Percentiles rank a stretch among this genome's conserved stretches.
These are phyloP conservation scores for Enteromius unitaeniatus DNA, from an alignment of 2,797 vertebrate genomes.

Conservation along the genomic window DNA sequence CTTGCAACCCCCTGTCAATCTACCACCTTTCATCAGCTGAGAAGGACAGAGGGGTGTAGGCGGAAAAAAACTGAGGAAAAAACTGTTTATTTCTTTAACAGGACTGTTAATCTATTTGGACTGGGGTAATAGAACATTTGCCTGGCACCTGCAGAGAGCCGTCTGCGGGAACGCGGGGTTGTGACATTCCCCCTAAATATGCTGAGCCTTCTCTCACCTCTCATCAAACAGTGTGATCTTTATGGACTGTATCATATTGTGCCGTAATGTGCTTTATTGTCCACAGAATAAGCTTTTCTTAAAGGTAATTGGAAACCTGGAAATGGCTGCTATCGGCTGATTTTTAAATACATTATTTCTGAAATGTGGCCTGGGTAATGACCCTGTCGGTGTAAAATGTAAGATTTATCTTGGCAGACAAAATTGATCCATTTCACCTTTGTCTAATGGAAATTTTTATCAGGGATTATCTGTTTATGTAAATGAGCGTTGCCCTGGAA, in stretches of 20 bases:
- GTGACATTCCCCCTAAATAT: constrained; percentile 95
- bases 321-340: constrained; percentile 95
- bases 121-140: constrained; percentile 80
- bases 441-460: constrained; percentile 99
- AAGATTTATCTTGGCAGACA: constrained; percentile 99
- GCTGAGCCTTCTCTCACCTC: constrained; percentile 99
- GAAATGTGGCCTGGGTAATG: constrained; percentile 97
- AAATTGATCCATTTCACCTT: constrained; percentile 99
- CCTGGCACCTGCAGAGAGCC: constrained; percentile 72
- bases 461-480: constrained; percentile 99
- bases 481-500: constrained; percentile 94
- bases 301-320: constrained; percentile 99
- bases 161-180: constrained; percentile 91
- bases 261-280: constrained; percentile 99
- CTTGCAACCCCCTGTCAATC: constrained; percentile 61
- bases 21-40: constrained; percentile 58
- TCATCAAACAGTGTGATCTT: constrained; percentile 99
- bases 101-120: constrained; percentile 81
- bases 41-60: constrained; percentile 35
- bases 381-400: constrained; percentile 98
- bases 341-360: constrained; percentile 99
- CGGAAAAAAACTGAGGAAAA: constrained; percentile 49
- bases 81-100: constrained; percentile 79
- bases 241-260: constrained; percentile 99
- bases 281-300: constrained; percentile 99